Evolutionary conservation across 2,888 invertebrate genomes (phyloP), one percentile per base, ranked within the genome.

Genomic region (Erebia aethiops): DNA sequence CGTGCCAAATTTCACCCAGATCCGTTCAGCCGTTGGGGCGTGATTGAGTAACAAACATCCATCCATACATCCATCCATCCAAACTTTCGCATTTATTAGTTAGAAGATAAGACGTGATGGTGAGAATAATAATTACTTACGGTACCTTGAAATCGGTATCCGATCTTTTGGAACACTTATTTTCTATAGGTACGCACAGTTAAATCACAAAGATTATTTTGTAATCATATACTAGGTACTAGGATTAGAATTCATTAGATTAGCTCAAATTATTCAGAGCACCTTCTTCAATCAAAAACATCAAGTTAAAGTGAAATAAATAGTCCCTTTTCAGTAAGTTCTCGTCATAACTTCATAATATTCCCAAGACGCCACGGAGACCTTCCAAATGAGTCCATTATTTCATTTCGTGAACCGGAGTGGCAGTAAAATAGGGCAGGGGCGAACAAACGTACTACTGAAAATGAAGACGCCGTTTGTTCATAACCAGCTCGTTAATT

Each of bases 401-500:
- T 90, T 91, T 89, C 87, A 88, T 87, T 88, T 86, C 81, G 88
- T 88, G 88, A 87, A 91, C 91, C 90, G 87, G 89, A 87, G 89
- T 87, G 89, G 86, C 89, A 87, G 88, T 90, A 89, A 90, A 92
- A 91, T 92, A 91, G 89, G 87, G 88, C 83, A 85, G 90, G 82
- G 89, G 79, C 80, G 79, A 87, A 88, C 84, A 89, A 90, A 89
- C 86, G 87, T 84, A 83, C 84, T 86, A 86, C 85, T 92, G 90
- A 87, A 91, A 91, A 91, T 92, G 90, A 91, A 92, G 92, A 91
- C 89, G 87, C 87, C 91, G 90, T 91, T 92, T 90, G 92, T 92
- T 91, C 92, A 91, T 91, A 92, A 92, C 89, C 92, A 92, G 91
- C 90, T 89, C 90, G 91, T 92, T 92, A 91, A 91, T 92, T 92